Evolutionary conservation across 2,113 vertebrate genomes (phyloP), one percentile per base, ranked within the genome.

Genomic region (Lagopus leucura): DNA sequence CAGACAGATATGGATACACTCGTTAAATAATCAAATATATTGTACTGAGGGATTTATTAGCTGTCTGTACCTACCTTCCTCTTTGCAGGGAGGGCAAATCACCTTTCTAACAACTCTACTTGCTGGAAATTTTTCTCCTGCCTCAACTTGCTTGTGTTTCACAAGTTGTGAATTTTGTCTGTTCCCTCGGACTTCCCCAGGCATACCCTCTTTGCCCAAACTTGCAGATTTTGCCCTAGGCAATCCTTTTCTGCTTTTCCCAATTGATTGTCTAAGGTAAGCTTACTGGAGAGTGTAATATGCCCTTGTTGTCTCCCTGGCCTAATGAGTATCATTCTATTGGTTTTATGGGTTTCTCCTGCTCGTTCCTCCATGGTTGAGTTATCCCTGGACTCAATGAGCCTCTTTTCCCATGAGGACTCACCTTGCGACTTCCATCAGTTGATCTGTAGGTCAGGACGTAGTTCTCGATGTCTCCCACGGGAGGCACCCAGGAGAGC

Each of bases 401-500:
- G 27, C 5, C 28, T 65, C 45, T 18, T 60, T 67, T 48, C 40
- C 25, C n/a, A 45, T 4, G 48, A 88, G 67, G 25, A 54, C 98
- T 95, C 96, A 99, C 99, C 97, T 99, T 99, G 10, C 98, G 97
- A 96, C 97, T 99, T 82, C 99, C 98, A 0, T 99, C 98, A 0
- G 94, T 89, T 17, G 99, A 97, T 97, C 98, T 99, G 96, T 99
- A 99, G 47, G 98, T 99, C 95, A 99, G 98, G 97, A 99, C 45
- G n/a, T 99, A 99, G 96, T 99, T 99, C 96, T 99, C 99, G 0
- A 99, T 99, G 70, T 98, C 98, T 20, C 99, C 98, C 60, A 98
- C 13, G 5, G 99, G 99, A 10, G 99, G 98, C 83, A 98, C 98
- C 99, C 99, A 99, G 90, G 99, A 99, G 47, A 99, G 98, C 40